phyloP scores from a whole-genome alignment of 2,888 invertebrate species.

The Achlya flavicornis region DNA sequence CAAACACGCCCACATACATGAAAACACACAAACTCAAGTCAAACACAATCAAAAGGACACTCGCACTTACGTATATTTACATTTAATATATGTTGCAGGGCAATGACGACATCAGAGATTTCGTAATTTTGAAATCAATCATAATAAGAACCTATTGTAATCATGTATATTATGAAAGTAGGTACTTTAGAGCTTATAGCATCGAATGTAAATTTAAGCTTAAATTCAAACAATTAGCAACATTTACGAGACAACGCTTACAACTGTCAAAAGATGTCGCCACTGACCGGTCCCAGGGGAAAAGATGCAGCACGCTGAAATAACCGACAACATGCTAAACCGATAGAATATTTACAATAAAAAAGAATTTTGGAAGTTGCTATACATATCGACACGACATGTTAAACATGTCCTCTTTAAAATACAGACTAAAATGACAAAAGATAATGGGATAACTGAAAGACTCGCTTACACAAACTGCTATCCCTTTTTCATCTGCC shows the following conservation, averaged over 20 bases:
- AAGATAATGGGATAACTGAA: too few species aligned
- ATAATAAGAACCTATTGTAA: not conserved
- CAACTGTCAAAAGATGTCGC: conserved; percentile 60
- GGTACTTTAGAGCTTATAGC: not conserved
- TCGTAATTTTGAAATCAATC: not conserved
- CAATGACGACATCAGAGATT: not conserved
- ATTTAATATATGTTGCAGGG: not conserved
- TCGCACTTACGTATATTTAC: not conserved
- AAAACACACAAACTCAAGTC: not conserved
- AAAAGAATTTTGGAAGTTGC: too few species aligned
- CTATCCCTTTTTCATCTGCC: too few species aligned
- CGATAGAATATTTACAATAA: conserved; percentile 14
- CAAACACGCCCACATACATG: not conserved
- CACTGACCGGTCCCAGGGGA: conserved; percentile 77
- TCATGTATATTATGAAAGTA: not conserved
- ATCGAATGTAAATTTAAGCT: conserved; percentile 5
- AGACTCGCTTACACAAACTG: too few species aligned
- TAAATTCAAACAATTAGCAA: conserved; percentile 39
- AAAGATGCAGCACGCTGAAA: conserved; percentile 75
- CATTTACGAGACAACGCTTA: conserved; percentile 64
- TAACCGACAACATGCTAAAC: conserved; percentile 19
- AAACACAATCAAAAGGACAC: not conserved
- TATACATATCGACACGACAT: too few species aligned
- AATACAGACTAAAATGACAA: too few species aligned
- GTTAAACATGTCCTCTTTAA: too few species aligned